Evolutionary conservation across 2,797 vertebrate genomes (phyloP), one percentile per base, ranked within the genome.

Genomic region (Bovichtus diacanthus): DNA sequence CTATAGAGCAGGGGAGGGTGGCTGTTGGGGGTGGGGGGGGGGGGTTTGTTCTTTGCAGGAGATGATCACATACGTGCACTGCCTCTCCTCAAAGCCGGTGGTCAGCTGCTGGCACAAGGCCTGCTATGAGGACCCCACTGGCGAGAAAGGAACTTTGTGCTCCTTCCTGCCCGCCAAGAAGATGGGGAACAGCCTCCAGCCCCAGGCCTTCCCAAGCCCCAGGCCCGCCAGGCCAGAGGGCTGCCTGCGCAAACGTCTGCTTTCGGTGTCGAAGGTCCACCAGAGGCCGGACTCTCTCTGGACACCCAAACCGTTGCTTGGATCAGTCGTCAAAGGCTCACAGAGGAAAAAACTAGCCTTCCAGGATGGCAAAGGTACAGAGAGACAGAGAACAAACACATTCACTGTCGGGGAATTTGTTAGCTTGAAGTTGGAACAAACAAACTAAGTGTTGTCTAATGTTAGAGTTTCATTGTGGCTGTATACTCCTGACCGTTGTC

Each of bases 31-130:
- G 54, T 79, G 72, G 84, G 66, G 31, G 4, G 38, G 4, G 44
- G 86, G 74, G 65, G 27, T 86, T 82, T 88, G 86, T 82, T 89
- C 85, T 87, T 81, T 90, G 76, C 81, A 10, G 39, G 90, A 88
- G 91, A 97, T 96, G 96, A 96, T 96, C 85, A 93, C 95, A 92
- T 96, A 96, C 85, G 92, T 95, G 85, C 96, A 90, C 76, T 96
- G 95, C 91, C 92, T 96, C 91, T 94, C 94, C 39, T 70, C 92
- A 6, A 94, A 95, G 74, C 94, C 94, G 1, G 94, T 91, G 93
- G 94, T 95, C 80, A 94, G 92, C 73, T 97, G 96, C 94, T 95
- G 95, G 90, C 87, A 93, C 90, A 90, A 86, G 87, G 81, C 90
- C 91, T 94, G 94, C 93, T 93, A 94, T 90, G 93, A 95, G 90